These are phyloP conservation scores for Semnornis frantzii DNA, from an alignment of 2,113 vertebrate genomes.

Conservation along the genomic window DNA sequence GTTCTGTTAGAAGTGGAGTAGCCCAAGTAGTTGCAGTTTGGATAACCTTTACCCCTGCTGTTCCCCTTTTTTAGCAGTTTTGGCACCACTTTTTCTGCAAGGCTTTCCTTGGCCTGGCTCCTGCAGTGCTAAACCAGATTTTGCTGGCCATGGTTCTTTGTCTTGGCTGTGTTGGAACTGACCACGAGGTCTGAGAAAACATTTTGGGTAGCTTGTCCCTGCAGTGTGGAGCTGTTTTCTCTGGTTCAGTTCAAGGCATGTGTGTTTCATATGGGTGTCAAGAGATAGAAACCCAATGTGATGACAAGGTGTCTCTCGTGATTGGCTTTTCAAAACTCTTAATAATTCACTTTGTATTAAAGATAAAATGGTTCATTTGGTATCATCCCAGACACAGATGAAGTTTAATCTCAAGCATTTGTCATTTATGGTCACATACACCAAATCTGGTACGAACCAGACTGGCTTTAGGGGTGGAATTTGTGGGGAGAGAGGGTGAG, in stretches of 20 bases:
- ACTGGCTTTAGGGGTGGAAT: neutral
- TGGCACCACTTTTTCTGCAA: neutral
- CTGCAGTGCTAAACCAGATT: neutral
- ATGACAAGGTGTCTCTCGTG: rapidly evolving
- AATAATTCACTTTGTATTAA: neutral
- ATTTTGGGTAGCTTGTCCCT: neutral
- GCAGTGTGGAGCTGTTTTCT: neutral
- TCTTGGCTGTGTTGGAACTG: neutral
- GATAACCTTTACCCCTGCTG: neutral
- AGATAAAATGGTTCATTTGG: neutral
- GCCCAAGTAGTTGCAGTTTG: neutral
- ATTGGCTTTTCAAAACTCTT: neutral
- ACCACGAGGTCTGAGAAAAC: neutral
- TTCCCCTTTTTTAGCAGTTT: neutral
- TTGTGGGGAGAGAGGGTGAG: neutral
- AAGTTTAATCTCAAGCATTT: neutral
- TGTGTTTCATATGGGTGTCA: rapidly evolving
- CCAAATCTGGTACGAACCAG: too few relatives aligned
- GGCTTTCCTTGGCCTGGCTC: neutral
- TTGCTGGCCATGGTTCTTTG: neutral
- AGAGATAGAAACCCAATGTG: too few relatives aligned
- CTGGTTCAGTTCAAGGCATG: too few relatives aligned
- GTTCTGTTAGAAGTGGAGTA: neutral
- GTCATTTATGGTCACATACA: neutral
- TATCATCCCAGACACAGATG: neutral